Evolutionary conservation across 2,888 invertebrate genomes (phyloP), one percentile per base, ranked within the genome.

Genomic region (Arctia plantaginis): DNA sequence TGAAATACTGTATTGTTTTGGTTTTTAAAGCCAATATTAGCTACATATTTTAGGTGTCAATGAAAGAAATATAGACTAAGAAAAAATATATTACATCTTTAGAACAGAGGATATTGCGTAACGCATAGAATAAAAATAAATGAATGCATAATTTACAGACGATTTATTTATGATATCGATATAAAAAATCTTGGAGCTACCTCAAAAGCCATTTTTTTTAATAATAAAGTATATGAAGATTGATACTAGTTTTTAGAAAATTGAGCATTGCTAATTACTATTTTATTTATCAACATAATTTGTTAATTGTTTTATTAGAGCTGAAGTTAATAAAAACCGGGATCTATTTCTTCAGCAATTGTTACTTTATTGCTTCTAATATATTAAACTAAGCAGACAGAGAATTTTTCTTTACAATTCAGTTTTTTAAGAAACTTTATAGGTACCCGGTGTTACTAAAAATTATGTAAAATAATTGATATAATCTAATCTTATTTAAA

Each of bases 1-100:
- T 73, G 73, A 76, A 79, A 76, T 71, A 41, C 35, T 62, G 62
- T 72, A 73, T 35, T 76, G 73, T 73, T 82, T 71, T 66, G 47
- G 67, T 66, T 67, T 71, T 62, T 23, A 15, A 27, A n/a, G 27
- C 41, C 41, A 30, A 33, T n/a, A 1, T n/a, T 55, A 55, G 51
- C 23, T 20, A n/a, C n/a, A 55, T 12, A 55, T 23, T 55, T 55
- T 12, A 55, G n/a, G 10, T 23, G 23, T 55, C 10, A n/a, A 55
- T n/a, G 3, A 51, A 51, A 23, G 23, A 55, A 55, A 55, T n/a
- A 23, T 20, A 55, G 51, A n/a, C n/a, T 55, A n/a, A 23, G 6
- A 55, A n/a, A 55, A 51, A 55, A 55, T 1, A 51, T 8, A 6
- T 12, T n/a, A 55, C 3, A n/a, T 55, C n/a, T 23, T 55, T 23